Evolutionary conservation across 2,888 invertebrate species (phyloP).

Genomic region (Heliconius charithonia): DNA sequence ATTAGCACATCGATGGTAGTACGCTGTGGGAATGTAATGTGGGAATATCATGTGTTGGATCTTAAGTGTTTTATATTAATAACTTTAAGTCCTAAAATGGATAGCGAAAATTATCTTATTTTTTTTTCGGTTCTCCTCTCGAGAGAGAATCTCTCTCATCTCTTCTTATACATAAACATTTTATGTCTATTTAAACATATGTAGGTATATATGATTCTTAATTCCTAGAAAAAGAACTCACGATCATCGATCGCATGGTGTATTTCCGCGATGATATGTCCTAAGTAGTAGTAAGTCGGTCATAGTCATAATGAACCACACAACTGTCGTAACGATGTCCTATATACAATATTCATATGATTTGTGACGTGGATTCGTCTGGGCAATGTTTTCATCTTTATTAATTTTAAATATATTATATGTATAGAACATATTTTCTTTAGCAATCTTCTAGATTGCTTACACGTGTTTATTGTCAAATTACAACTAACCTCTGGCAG

Average conservation of each 20-base stretch:
- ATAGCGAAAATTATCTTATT: not conserved
- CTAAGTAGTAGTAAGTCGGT: too few relatives aligned
- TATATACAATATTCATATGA: too few relatives aligned
- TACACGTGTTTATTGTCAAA: not conserved
- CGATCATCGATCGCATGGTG: too few relatives aligned
- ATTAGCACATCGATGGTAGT: conserved; percentile 73
- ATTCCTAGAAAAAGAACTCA: too few relatives aligned
- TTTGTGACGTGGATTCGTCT: too few relatives aligned
- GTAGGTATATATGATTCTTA: too few relatives aligned
- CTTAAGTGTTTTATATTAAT: not conserved
- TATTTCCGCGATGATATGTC: too few relatives aligned
- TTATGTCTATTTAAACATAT: too few relatives aligned
- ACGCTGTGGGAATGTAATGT: conserved; percentile 53
- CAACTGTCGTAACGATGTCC: not conserved
- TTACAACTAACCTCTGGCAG: not conserved
- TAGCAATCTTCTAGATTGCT: not conserved
- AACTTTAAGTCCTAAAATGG: not conserved
- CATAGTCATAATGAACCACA: not conserved
- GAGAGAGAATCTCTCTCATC: not conserved
- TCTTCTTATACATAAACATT: not conserved
- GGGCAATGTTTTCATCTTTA: too few relatives aligned
- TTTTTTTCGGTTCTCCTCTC: not conserved
- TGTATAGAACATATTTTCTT: too few relatives aligned
- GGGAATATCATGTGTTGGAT: not conserved
- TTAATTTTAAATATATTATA: too few relatives aligned